Evolutionary conservation across 2,113 vertebrate species (phyloP).

Genomic region (Potamarius usumacintae): DNA sequence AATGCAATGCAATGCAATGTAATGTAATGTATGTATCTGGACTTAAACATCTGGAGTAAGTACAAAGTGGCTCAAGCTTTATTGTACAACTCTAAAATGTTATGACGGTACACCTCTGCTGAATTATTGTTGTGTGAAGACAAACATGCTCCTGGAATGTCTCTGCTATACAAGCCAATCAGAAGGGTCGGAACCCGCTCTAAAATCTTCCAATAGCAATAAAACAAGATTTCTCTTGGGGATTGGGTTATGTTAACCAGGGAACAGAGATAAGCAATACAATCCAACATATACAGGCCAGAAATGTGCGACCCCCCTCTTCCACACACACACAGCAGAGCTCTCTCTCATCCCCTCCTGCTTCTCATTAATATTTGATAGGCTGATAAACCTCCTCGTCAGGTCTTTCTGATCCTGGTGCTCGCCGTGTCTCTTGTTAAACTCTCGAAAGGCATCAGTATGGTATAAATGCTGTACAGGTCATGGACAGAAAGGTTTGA

Average conservation of each 20-base stretch:
- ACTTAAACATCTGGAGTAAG: neutral
- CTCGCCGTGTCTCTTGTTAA: neutral
- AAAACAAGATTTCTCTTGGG: neutral
- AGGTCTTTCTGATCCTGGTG: neutral
- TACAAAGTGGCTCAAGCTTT: neutral
- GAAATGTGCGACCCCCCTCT: neutral
- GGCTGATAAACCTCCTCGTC: slow-evolving; percentile 54
- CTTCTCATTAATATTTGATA: slow-evolving; percentile 70
- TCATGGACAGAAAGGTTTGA: too few relatives aligned
- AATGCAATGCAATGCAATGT: too few relatives aligned
- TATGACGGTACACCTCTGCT: neutral
- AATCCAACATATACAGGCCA: neutral
- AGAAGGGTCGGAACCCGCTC: slow-evolving; percentile 4
- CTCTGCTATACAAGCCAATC: slow-evolving; percentile 59
- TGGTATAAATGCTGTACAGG: slow-evolving; percentile 14
- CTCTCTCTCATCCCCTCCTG: slow-evolving; percentile 11
- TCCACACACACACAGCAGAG: neutral
- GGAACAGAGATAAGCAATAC: slow-evolving; percentile 9
- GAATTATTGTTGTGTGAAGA: neutral
- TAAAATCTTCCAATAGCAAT: slow-evolving; percentile 22
- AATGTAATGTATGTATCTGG: too few relatives aligned
- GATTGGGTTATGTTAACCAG: slow-evolving; percentile 13
- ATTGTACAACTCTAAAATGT: neutral
- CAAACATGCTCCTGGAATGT: slow-evolving; percentile 50
- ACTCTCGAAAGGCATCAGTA: slow-evolving; percentile 48